phyloP scores from a whole-genome alignment of 2,888 invertebrate genomes.

The Lasius fuliginosus region DNA sequence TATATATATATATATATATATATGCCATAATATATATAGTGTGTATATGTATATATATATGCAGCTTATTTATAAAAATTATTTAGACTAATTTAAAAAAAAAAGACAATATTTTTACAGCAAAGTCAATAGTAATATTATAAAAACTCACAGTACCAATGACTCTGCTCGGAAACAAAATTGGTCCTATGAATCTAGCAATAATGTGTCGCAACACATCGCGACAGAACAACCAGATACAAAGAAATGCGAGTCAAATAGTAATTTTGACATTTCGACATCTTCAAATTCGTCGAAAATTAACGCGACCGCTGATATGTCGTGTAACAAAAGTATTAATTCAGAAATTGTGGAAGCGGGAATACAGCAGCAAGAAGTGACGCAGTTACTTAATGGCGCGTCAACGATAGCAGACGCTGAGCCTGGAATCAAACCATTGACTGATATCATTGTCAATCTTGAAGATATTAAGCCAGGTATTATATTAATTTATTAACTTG shows the following conservation, averaged over 20 bases:
- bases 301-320: neutral
- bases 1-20: no score
- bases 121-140: constrained; percentile 32
- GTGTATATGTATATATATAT: no score
- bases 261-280: constrained; percentile 28
- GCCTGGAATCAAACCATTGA: constrained; percentile 87
- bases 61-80: neutral
- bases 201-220: constrained; percentile 35
- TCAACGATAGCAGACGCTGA: constrained; percentile 69
- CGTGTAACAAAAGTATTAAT: constrained; percentile 41
- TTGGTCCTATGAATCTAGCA: constrained; percentile 30
- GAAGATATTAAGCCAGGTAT: constrained; percentile 92
- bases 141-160: constrained; percentile 13
- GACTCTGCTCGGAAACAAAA: constrained; percentile 29
- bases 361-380: constrained; percentile 42
- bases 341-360: constrained; percentile 13
- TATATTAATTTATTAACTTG: constrained; percentile 13
- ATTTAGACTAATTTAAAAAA: neutral
- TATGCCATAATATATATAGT: no score
- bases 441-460: constrained; percentile 92
- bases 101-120: constrained; percentile 41
- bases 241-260: constrained; percentile 44
- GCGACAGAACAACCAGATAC: constrained; percentile 14
- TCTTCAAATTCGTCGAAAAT: constrained; percentile 39
- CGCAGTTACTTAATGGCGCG: constrained; percentile 6